Base-by-base conservation (phyloP, 1,140 invertebrate species). In the Drosophila equinoxialis region DNA sequence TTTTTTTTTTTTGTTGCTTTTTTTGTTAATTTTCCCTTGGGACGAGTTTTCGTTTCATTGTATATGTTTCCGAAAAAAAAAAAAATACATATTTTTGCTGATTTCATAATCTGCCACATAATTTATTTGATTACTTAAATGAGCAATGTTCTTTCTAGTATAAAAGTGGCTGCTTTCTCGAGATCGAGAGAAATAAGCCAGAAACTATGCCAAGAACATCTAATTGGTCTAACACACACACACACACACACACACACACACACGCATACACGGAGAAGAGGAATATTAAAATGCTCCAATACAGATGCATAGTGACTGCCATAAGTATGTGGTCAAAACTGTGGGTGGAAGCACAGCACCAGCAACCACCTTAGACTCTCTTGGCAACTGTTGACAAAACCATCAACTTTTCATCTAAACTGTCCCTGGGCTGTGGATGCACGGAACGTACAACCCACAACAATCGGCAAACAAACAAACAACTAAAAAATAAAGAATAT, bases 81-180 rank as follows among this genome's bases (percentile, higher is more conserved):
- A 39, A 13, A 39, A 39, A 17, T 17, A 17, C 1, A 23, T 23
- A 23, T 51, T 51, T 51, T 62, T 77, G 51, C 51, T 68, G 76
- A 74, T 86, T 86, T 87, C 82, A 68, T 68, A 86, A 86, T 82
- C 72, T 55, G 55, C 30, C 69, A 86, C 82, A 86, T 86, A 87
- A 86, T 86, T 86, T 86, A 86, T 86, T 67, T 79, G 83, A 87
- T 86, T 87, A 86, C 82, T 86, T 86, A 82, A 81, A 86, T 86
- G 83, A 86, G 76, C 79, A 79, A 81, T 78, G 82, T 84, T 80
- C 45, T 23, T 51, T 51, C 45, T 42, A 41, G 41, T 62, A 62
- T 59, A 59, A 59, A 59, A 59, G n/a, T 59, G n/a, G 45, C 30
- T 59, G 57, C 57, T 33, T 59, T 37, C 45, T 51, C 37, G 45